These are phyloP conservation scores for Lamellibrachia columna DNA, from an alignment of 2,888 invertebrate species.

Conservation along the genomic window DNA sequence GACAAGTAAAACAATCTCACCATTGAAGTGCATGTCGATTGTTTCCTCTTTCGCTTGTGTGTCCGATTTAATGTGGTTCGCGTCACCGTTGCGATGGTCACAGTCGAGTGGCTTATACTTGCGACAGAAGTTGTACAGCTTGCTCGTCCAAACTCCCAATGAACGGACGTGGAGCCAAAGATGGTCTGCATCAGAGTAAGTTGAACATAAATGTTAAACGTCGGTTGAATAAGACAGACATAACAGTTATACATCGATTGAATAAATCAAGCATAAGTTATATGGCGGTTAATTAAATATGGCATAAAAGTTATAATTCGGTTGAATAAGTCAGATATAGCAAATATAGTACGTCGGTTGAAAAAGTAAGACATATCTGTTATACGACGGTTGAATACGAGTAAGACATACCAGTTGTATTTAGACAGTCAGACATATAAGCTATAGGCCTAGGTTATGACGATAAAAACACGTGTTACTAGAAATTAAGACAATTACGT, in stretches of 20 bases:
- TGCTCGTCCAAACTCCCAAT: conserved; percentile 84
- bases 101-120: not conserved
- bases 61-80: not conserved
- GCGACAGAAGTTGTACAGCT: conserved; percentile 48
- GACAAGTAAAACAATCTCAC: not conserved
- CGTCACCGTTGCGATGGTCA: not conserved
- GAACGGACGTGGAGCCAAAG: conserved; percentile 93
- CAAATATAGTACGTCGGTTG: not conserved
- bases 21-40: not conserved
- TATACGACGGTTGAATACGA: too few relatives aligned
- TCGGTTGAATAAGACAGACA: not conserved
- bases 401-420: not conserved
- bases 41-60: not conserved
- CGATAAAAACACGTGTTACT: too few relatives aligned
- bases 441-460: too few relatives aligned
- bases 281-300: not conserved
- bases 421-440: not conserved
- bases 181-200: conserved; percentile 74
- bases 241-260: not conserved
- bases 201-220: not conserved
- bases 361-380: not conserved
- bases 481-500: too few relatives aligned
- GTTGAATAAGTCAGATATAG: not conserved
- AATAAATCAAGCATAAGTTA: too few relatives aligned
- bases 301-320: not conserved